Conservation (phyloP, 2,113 vertebrate genomes). For the Mesoclemmys tuberculata region DNA sequence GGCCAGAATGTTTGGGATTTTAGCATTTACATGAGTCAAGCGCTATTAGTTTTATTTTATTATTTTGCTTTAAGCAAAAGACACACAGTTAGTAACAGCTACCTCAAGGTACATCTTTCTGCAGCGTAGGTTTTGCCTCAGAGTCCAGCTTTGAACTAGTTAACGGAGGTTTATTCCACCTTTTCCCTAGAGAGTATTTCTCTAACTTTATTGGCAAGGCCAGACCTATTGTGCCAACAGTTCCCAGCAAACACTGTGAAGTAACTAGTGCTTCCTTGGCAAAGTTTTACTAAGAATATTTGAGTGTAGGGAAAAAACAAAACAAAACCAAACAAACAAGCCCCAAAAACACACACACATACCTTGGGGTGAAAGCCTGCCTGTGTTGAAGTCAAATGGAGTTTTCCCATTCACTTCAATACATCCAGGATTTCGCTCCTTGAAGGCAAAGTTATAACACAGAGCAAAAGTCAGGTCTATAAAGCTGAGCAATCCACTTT, state of each 20-base stretch:
- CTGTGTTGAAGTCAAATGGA: rapidly evolving
- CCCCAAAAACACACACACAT: not conserved
- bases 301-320: rapidly evolving
- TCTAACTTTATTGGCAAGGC: not conserved
- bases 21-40: rapidly evolving
- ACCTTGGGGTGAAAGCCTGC: not conserved
- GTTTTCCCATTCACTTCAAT: not conserved
- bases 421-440: too few relatives aligned
- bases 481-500: not conserved
- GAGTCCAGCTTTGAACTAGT: rapidly evolving
- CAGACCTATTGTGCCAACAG: rapidly evolving
- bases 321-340: not conserved
- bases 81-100: rapidly evolving
- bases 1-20: rapidly evolving
- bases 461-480: not conserved
- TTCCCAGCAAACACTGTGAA: not conserved
- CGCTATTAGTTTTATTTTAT: rapidly evolving
- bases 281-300: not conserved
- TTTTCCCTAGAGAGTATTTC: not conserved
- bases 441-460: not conserved
- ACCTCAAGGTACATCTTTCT: not conserved
- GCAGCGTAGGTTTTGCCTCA: rapidly evolving
- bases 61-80: not conserved
- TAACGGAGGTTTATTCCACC: rapidly evolving
- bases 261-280: too few relatives aligned